These are phyloP conservation scores for Streblospio benedicti DNA, from an alignment of 1,140 invertebrate genomes.

Conservation along the genomic window DNA sequence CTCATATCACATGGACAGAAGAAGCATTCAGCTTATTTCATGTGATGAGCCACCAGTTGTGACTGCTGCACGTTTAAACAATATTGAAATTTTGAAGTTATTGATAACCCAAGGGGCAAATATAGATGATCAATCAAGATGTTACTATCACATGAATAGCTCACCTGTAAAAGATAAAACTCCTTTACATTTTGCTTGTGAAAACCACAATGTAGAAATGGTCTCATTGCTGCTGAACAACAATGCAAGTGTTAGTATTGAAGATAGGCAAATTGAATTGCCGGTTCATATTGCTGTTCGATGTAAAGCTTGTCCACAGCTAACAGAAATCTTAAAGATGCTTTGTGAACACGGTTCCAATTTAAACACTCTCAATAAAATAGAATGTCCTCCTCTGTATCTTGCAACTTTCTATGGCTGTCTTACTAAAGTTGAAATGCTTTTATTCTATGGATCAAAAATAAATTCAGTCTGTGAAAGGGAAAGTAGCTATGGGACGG, in stretches of 20 bases:
- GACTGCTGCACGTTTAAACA: slow-evolving; percentile 10
- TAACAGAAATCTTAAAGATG: slow-evolving; percentile 6
- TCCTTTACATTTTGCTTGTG: slow-evolving; percentile 15
- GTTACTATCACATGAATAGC: background rate
- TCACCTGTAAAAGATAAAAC: slow-evolving; percentile 3
- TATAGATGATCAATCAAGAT: background rate
- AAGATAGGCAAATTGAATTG: slow-evolving; percentile 7
- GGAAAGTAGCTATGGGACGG: slow-evolving; percentile 12
- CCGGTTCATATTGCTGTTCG: slow-evolving; percentile 14
- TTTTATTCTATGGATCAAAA: slow-evolving; percentile 10
- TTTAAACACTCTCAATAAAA: slow-evolving; percentile 9
- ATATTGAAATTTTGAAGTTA: slow-evolving; percentile 6
- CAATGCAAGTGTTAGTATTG: slow-evolving; percentile 7
- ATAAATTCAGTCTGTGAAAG: background rate
- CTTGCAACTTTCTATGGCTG: slow-evolving; percentile 14
- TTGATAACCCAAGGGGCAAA: slow-evolving; percentile 6
- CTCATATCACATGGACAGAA: slow-evolving; percentile 8
- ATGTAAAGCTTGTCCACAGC: slow-evolving; percentile 9
- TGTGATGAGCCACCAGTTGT: slow-evolving; percentile 17
- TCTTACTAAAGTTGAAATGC: slow-evolving; percentile 8
- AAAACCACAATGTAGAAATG: slow-evolving; percentile 2
- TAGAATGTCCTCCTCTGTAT: slow-evolving; percentile 10
- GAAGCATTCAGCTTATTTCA: background rate
- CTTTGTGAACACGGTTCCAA: slow-evolving; percentile 8
- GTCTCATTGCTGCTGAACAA: slow-evolving; percentile 10